phyloP scores from a whole-genome alignment of 2,888 invertebrate genomes.

The Lasius platythorax region DNA sequence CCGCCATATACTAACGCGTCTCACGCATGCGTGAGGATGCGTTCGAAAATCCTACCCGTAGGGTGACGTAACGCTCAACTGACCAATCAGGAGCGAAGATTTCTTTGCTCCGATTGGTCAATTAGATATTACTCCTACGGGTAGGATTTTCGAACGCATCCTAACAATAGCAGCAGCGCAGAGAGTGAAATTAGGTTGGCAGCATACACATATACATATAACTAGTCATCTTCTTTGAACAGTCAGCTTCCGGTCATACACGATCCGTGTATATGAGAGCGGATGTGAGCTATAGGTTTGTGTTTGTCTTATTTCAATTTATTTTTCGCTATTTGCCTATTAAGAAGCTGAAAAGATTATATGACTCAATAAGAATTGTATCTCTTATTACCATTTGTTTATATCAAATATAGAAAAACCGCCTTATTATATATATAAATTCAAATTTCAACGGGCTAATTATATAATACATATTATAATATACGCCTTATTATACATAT shows the following conservation, averaged over 20 bases:
- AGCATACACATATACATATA: background rate
- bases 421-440: too few relatives aligned
- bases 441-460: too few relatives aligned
- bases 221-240: too few relatives aligned
- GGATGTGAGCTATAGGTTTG: background rate
- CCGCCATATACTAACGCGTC: conserved; percentile 54
- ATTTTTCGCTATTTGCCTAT: background rate
- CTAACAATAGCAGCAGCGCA: too few relatives aligned
- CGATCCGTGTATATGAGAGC: background rate
- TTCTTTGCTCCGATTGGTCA: too few relatives aligned
- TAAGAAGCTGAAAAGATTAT: background rate
- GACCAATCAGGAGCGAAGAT: too few relatives aligned
- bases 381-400: background rate
- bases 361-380: background rate
- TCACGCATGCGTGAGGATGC: background rate
- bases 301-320: background rate
- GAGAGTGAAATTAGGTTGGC: background rate
- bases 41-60: too few relatives aligned
- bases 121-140: too few relatives aligned
- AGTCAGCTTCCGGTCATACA: background rate
- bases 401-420: too few relatives aligned
- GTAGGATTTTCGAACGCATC: too few relatives aligned
- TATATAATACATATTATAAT: background rate
- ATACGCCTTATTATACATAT: background rate
- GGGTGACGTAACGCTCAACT: too few relatives aligned